Evolutionary conservation across 2,888 invertebrate species (phyloP), one percentile per base, ranked within the genome.

Genomic region (Chironomus riparius): DNA sequence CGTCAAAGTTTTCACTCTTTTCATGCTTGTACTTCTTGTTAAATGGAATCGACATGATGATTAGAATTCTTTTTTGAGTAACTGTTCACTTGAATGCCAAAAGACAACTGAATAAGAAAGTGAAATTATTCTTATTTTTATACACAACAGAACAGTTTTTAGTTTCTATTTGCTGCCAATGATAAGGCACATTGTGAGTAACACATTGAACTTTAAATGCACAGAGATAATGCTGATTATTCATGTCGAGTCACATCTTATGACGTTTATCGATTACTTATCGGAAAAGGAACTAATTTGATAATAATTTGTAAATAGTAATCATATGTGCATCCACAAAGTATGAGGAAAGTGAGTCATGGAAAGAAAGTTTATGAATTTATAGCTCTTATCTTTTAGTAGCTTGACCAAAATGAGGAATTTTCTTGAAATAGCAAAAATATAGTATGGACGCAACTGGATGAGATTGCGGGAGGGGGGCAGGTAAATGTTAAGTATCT

Each of bases 1-100:
- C 91, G 79, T 93, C 93, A 83, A 93, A 93, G 81, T 92, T 91
- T 78, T 92, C 91, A 79, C 90, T 91, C 77, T 86, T 85, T 77
- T 84, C 82, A 82, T 93, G 87, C 82, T 92, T 92, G 87, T 90
- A 93, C 82, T 89, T 89, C 84, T 89, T 91, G 80, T 90, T 91
- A 15, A 74, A 74, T 28, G 4, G 24, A 5, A 74, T 38, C 5
- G 72, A 72, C 72, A 72, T 72, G 18, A 56, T 74, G 18, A 50
- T n/a, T 18, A 7, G 18, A 56, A 10, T 38, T 10, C 2, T 2
- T 38, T 38, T 10, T 38, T 38, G 38, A 50, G 4, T 5, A 5
- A 18, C n/a, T 18, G 0, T 10, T 38, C 10, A 38, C 15, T 50
- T 15, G 15, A 56, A n/a, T 18, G 65, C 1, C 18, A 21, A 10